Evolutionary conservation across 92 coral and sea anemone species (phyloP), one percentile per base, ranked within the genome.

Genomic region (Porites cylindrica): DNA sequence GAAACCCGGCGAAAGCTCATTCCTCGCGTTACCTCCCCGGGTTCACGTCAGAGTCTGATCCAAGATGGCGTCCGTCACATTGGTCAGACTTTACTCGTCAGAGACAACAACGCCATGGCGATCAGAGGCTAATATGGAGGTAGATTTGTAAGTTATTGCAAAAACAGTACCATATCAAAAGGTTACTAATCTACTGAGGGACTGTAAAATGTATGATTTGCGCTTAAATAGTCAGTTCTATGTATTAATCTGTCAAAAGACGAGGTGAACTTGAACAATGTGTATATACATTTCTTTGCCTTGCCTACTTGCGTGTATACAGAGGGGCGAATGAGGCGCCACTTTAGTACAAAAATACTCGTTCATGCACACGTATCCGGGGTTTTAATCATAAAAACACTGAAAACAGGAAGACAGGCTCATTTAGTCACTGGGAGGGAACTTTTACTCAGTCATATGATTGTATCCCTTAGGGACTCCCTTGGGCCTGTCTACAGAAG

Each of bases 51-150:
- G 92, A 79, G 17, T 81, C 84, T 9, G 95, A 92, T 19, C 95
- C 93, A 11, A 76, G 90, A 47, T 92, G 95, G 95, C 81, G 67
- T 56, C 95, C 95, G 17, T 92, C 95, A 0, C 90, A 89, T 8
- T 92, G 95, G 95, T 78, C 92, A 6, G 82, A 85, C 23, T 74
- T 92, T n/a, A 76, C 93, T 19, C 84, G 88, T 14, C 87, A 60
- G 56, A 56, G 51, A 78, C 83, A 78, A 17, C 53, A 63, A 13
- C 59, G 87, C 62, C 82, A 77, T n/a, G 54, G 87, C 19, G 87
- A 75, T 52, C 68, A 63, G 52, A 64, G 73, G 29, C 11, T 83
- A 29, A 51, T 83, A 12, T 83, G 87, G 87, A 73, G 87, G 65
- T 83, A 83, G 80, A 75, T 6, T 8, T 4, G 11, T n/a, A 29